Base-by-base conservation (phyloP, 2,888 invertebrate genomes). In the Amiota mariae region DNA sequence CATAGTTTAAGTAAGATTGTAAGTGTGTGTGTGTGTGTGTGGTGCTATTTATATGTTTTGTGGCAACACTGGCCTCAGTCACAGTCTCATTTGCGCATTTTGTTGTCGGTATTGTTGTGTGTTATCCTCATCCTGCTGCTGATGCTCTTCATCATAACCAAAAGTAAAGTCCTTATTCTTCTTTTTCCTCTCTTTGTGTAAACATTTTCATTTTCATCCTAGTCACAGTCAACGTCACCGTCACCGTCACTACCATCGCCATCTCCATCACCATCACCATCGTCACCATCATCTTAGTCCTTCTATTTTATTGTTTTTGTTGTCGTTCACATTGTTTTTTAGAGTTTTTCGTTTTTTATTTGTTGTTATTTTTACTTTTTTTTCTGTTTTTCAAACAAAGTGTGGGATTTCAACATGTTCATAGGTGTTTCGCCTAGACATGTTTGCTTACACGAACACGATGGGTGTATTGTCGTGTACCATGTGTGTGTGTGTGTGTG, bases 1-100 rank as follows among this genome's bases (percentile, higher is more conserved):
- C 83, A 83, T 85, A 85, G 85, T 85, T 82, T 84, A 81, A 85
- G 82, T 82, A 80, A 48, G 59, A 12, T 24, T 56, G 6, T 11
- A 12, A 12, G 72, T 72, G 15, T 61, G 36, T 68, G 49, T 70
- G 36, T 72, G 59, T 47, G 78, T 70, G 36, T 56, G 48, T n/a
- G 18, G 57, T 47, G 66, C 71, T 59, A 67, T 67, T 49, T 67
- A 49, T 56, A 75, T 73, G 75, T 73, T 80, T 80, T 79, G 75
- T 76, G 76, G 72, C 73, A 73, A 49, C 70, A 24, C 54, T 47
- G 20, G 61, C 66, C 64, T 63, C 48, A 61, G 48, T 20, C 63
- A 36, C 13, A 36, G 20, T 51, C 54, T 49, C 70, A 64, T 51
- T 18, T 59, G 24, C n/a, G 70, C 67, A n/a, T 73, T 71, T 75